Conservation (phyloP, 1,140 invertebrate species). For the Sitophilus oryzae region DNA sequence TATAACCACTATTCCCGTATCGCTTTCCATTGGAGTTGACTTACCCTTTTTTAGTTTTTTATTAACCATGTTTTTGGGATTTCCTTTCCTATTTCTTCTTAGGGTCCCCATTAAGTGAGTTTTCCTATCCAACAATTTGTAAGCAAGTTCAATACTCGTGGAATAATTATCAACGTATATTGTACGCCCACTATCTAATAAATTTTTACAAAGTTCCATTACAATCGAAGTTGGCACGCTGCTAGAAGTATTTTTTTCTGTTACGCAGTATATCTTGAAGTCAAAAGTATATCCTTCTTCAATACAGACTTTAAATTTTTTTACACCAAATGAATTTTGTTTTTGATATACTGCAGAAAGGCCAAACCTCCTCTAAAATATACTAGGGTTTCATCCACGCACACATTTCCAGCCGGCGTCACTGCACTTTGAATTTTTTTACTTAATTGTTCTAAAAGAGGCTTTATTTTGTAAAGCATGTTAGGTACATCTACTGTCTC, state of each 20-base stretch:
- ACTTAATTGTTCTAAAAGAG: background rate
- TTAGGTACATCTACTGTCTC: no score
- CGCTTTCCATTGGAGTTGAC: constrained; percentile 10
- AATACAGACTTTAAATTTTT: constrained; percentile 40
- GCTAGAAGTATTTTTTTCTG: constrained; percentile 12
- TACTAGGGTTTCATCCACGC: constrained; percentile 39
- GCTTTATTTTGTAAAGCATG: constrained; percentile 10
- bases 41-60: constrained; percentile 40
- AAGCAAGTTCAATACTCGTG: constrained; percentile 32
- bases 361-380: constrained; percentile 32
- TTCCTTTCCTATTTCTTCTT: constrained; percentile 38
- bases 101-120: constrained; percentile 47
- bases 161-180: constrained; percentile 17
- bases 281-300: constrained; percentile 37
- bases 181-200: constrained; percentile 18
- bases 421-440: background rate
- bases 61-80: constrained; percentile 38
- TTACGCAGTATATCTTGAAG: constrained; percentile 37
- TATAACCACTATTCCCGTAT: constrained; percentile 10
- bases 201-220: constrained; percentile 6
- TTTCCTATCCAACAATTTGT: constrained; percentile 42
- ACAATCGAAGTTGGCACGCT: constrained; percentile 8
- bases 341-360: constrained; percentile 22
- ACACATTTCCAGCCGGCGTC: constrained; percentile 1
- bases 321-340: constrained; percentile 32